These are phyloP conservation scores for Drosophila yooni DNA, from an alignment of 2,888 invertebrate genomes.

Conservation along the genomic window DNA sequence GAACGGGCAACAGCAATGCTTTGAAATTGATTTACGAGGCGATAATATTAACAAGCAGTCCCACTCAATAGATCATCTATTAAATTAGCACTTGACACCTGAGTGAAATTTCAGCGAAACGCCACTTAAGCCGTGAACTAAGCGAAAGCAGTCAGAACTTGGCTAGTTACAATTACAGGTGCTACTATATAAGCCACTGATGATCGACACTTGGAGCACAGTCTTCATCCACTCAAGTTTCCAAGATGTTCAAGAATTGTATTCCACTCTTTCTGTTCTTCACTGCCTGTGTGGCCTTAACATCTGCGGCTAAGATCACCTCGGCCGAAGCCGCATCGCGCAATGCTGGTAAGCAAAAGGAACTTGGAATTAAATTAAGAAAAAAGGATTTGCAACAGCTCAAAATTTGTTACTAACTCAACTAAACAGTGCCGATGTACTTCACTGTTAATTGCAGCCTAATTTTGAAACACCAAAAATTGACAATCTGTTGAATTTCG, in stretches of 20 bases:
- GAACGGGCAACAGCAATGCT: constrained; percentile 10
- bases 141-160: constrained; percentile 8
- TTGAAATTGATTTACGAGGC: constrained; percentile 64
- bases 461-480: not conserved
- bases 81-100: constrained; percentile 34
- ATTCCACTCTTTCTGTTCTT: constrained; percentile 26
- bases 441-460: not conserved
- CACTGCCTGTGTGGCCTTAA: constrained; percentile 14
- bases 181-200: constrained; percentile 48
- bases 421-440: not conserved
- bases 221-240: constrained; percentile 42
- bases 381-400: not conserved
- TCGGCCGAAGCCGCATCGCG: not conserved
- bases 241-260: constrained; percentile 41
- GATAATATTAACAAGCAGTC: constrained; percentile 51
- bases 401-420: not conserved
- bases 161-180: not conserved
- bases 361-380: not conserved
- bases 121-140: constrained; percentile 1
- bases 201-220: constrained; percentile 34
- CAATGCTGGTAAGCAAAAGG: constrained; percentile 16
- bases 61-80: constrained; percentile 36
- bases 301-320: constrained; percentile 7
- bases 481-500: not conserved
- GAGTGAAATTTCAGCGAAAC: constrained; percentile 43